Evolutionary conservation across 2,113 vertebrate species (phyloP).

Genomic region (Cyphomyrus plagiostoma): DNA sequence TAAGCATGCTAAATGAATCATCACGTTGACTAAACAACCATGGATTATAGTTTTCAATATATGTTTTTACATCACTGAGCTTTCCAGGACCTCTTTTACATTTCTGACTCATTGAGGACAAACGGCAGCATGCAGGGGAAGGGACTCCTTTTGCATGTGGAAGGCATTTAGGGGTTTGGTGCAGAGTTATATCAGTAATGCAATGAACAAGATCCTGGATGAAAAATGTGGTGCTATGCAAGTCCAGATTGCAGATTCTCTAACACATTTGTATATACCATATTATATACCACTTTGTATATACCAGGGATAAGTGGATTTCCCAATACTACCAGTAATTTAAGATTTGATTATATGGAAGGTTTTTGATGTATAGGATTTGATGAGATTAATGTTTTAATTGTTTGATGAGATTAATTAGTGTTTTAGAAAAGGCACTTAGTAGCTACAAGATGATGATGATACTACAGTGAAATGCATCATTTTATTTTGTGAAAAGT

Average conservation of each 20-base stretch:
- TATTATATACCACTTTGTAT: no score
- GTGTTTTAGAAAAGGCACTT: not conserved
- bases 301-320: conserved; percentile 20
- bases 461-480: not conserved
- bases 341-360: not conserved
- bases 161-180: not conserved
- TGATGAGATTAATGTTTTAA: not conserved
- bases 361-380: not conserved
- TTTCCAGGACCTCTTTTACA: not conserved
- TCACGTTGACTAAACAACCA: not conserved
- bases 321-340: conserved; percentile 26
- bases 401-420: not conserved
- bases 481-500: not conserved
- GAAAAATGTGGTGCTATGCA: not conserved
- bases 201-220: not conserved
- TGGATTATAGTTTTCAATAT: not conserved
- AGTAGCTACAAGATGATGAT: conserved; percentile 39
- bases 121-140: not conserved
- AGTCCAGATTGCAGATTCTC: not conserved
- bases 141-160: not conserved
- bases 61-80: not conserved
- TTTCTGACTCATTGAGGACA: not conserved
- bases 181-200: not conserved
- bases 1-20: not conserved
- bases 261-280: not conserved